Evolutionary conservation across 2,797 vertebrate species (phyloP), one percentile per base, ranked within the genome.

Genomic region (Siniperca undulata): DNA sequence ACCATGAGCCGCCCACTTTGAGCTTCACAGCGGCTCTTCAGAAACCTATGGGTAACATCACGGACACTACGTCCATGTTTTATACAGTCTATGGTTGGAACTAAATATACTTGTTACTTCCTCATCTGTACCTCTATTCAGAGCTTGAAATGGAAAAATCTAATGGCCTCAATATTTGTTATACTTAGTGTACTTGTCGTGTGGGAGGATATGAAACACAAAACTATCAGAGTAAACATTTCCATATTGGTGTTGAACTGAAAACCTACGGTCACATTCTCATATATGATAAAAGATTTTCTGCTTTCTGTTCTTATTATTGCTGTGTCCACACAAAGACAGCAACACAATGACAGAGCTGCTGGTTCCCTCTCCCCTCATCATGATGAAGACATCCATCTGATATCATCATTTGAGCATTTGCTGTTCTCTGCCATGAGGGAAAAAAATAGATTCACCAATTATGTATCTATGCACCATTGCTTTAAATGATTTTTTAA

Each of bases 231-330:
- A 60, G 22, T 6, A 8, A 60, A 24, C 44, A 38, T 52, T 50
- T 64, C 56, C 64, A 61, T 19, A 68, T 40, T 67, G n/a, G 12
- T 60, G 68, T 50, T 24, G 38, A 82, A 75, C 75, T 79, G 16
- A 65, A 78, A 81, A 66, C 8, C 53, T n/a, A 68, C 27, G 27
- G 74, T 36, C 61, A 83, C 56, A 77, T 89, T 75, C 79, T 78
- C 40, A 79, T 84, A 62, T 24, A 46, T 17, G 10, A 46, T 14
- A 50, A 56, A 83, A 34, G 24, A 81, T 27, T 27, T 58, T 64
- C 46, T 60, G 56, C 59, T 82, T 77, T 82, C 59, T 67, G 69
- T 60, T 77, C 38, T 65, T 44, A 19, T 42, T 19, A 55, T 14
- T 56, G 44, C 14, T 40, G 40, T 34, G 30, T 66, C 56, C 30